Evolutionary conservation across 2,888 invertebrate species (phyloP).

Genomic region (Platerodrilus igneus): DNA sequence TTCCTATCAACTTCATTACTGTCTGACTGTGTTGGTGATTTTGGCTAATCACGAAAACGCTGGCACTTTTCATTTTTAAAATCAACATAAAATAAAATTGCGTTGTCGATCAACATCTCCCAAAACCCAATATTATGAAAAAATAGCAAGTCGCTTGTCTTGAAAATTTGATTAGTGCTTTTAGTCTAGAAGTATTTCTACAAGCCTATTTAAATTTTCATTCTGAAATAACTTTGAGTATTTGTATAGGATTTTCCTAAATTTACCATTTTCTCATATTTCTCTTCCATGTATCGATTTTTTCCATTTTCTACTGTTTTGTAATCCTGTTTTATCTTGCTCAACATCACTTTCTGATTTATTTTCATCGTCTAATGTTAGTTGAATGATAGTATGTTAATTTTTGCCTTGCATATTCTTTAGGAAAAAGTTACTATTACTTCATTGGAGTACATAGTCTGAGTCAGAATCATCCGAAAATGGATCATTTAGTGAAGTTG

Average conservation of each 20-base stretch:
- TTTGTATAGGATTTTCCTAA: constrained; percentile 2
- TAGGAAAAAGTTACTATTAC: no score
- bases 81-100: constrained; percentile 5
- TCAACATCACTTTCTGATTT: no score
- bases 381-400: no score
- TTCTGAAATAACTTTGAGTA: neutral
- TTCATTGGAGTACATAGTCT: no score
- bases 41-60: neutral
- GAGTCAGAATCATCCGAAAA: no score
- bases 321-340: no score
- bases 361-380: no score
- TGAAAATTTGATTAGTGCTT: constrained; percentile 3
- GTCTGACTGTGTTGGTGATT: no score
- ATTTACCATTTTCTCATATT: constrained; percentile 2
- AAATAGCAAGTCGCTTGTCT: constrained; percentile 1
- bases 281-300: no score
- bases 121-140: constrained; percentile 4
- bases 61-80: constrained; percentile 4
- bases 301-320: no score
- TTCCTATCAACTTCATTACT: neutral
- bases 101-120: constrained; percentile 3
- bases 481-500: no score
- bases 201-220: constrained; percentile 1
- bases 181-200: constrained; percentile 1
- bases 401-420: no score